phyloP scores from a whole-genome alignment of 92 coral and sea anemone species.

The Heliopora coerulea region DNA sequence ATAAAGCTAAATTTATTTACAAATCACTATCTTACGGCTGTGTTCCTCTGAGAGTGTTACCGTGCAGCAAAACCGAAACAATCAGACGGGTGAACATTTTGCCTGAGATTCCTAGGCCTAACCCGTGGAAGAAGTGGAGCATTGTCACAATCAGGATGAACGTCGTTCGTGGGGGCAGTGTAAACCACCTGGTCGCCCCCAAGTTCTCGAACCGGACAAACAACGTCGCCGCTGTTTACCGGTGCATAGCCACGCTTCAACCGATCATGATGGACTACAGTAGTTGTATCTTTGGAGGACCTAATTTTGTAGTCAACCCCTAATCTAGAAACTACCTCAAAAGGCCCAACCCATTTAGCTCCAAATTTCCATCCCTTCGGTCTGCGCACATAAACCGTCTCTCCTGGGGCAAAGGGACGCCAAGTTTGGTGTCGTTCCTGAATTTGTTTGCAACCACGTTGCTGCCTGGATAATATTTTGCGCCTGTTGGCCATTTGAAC shows the following conservation, averaged over 20 bases:
- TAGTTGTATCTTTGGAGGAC: constrained; percentile 34
- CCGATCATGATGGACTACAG: constrained; percentile 51
- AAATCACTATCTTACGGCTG: too few species aligned
- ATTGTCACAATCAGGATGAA: constrained; percentile 41
- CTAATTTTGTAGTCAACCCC: constrained; percentile 52
- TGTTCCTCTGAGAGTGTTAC: too few species aligned
- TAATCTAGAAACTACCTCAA: constrained; percentile 19
- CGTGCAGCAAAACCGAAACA: constrained; percentile 48
- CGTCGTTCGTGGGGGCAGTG: constrained; percentile 24
- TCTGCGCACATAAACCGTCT: constrained; percentile 43
- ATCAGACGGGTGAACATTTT: constrained; percentile 46
- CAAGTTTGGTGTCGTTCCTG: constrained; percentile 1
- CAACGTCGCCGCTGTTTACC: constrained; percentile 38
- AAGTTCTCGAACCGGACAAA: constrained; percentile 48
- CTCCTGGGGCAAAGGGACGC: constrained; percentile 36
- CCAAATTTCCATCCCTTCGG: constrained; percentile 60
- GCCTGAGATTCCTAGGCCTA: constrained; percentile 50
- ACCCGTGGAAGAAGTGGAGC: constrained; percentile 34
- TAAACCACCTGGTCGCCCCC: constrained; percentile 49
- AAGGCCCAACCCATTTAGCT: constrained; percentile 54
- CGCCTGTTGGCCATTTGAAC: too few species aligned
- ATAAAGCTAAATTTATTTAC: too few species aligned
- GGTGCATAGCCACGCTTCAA: constrained; percentile 50
- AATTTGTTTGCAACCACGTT: too few species aligned
- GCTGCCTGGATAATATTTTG: too few species aligned